phyloP scores from a whole-genome alignment of 2,113 vertebrate species.

The Speoplatyrhinus poulsoni region DNA sequence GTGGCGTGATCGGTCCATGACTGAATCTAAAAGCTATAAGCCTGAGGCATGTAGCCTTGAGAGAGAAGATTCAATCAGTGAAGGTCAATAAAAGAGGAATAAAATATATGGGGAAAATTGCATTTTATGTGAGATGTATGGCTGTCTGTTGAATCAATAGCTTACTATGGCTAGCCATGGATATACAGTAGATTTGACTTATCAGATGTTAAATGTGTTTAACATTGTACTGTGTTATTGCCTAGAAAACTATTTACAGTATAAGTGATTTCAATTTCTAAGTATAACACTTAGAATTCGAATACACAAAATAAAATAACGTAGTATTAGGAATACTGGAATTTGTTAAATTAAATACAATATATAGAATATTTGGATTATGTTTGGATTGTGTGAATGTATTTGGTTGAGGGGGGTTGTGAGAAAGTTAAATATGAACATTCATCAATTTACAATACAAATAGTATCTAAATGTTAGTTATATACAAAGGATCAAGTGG shows the following conservation, averaged over 20 bases:
- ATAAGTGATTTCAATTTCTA: no score
- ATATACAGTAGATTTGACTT: not conserved
- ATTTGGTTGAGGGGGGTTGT: no score
- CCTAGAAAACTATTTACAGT: no score
- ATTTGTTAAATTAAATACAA: not conserved
- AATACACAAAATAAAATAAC: not conserved
- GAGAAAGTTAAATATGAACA: not conserved
- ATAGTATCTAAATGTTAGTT: not conserved
- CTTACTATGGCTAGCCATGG: not conserved
- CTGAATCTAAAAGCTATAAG: not conserved
- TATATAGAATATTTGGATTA: not conserved
- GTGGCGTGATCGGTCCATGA: constrained; percentile 1
- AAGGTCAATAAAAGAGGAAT: constrained; percentile 3
- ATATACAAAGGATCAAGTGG: no score
- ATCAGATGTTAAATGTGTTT: not conserved
- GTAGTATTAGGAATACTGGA: not conserved
- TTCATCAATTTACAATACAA: not conserved
- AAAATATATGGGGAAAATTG: constrained; percentile 24
- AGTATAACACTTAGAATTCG: no score
- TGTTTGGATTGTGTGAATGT: no score
- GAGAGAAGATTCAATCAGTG: constrained; percentile 1
- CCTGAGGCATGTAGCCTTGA: not conserved
- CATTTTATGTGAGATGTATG: constrained; percentile 19
- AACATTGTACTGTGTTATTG: no score
- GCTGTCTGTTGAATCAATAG: constrained; percentile 15